Evolutionary conservation across 2,113 vertebrate species (phyloP).

Genomic region (Charina bottae): DNA sequence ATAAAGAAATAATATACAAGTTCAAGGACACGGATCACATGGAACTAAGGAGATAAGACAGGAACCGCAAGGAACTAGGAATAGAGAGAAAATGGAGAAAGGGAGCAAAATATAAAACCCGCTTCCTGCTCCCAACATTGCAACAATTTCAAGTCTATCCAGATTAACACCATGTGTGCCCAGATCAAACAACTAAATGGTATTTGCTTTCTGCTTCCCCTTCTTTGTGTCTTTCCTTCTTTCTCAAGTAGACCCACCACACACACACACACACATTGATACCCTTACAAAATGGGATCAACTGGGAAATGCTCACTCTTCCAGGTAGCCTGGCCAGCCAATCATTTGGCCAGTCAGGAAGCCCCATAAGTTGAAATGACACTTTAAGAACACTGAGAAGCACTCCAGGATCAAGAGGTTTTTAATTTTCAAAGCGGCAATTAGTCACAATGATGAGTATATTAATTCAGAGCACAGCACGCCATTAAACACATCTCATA

Average conservation of each 20-base stretch:
- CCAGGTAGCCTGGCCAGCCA: neutral
- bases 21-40: neutral
- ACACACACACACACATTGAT: neutral
- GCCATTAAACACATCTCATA: neutral
- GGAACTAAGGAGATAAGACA: neutral
- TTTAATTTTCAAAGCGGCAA: neutral
- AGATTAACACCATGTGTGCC: too few relatives aligned
- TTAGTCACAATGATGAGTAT: neutral
- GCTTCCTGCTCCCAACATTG: neutral
- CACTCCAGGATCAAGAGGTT: neutral
- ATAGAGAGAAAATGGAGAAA: neutral
- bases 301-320: neutral
- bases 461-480: neutral
- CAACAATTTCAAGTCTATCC: neutral
- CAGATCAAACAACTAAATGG: neutral
- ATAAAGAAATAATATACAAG: neutral
- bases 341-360: neutral
- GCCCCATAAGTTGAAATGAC: neutral
- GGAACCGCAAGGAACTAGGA: neutral
- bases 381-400: neutral
- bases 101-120: neutral
- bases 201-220: neutral
- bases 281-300: neutral
- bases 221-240: neutral
- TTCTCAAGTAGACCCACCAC: neutral